These are phyloP conservation scores for Okamejei kenojei DNA, from an alignment of 2,797 vertebrate species.

Conservation along the genomic window DNA sequence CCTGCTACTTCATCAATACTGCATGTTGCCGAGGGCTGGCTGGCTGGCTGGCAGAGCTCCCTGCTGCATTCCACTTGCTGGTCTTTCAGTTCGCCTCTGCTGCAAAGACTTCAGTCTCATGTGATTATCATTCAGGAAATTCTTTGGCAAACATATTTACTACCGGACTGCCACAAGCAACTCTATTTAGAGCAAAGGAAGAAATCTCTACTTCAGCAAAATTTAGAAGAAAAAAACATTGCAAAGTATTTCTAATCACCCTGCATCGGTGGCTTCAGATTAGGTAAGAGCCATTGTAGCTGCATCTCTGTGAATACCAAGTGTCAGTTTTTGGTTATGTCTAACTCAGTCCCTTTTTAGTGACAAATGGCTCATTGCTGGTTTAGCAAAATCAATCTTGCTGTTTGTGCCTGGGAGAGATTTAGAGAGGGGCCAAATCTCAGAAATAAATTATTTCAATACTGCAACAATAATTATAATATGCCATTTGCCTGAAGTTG, in stretches of 20 bases:
- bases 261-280: background rate
- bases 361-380: background rate
- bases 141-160: slow-evolving; percentile 23
- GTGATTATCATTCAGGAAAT: slow-evolving; percentile 31
- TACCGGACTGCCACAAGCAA: slow-evolving; percentile 1
- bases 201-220: background rate
- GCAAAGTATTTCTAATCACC: background rate
- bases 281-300: background rate
- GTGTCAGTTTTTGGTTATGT: background rate
- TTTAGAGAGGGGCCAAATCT: background rate
- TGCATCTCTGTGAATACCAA: background rate
- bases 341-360: background rate
- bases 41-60: slow-evolving; percentile 48
- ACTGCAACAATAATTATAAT: background rate
- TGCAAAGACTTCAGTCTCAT: background rate
- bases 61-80: slow-evolving; percentile 10
- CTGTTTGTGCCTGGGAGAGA: background rate
- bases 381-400: background rate
- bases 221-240: background rate
- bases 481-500: background rate
- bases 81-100: background rate
- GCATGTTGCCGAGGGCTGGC: slow-evolving; percentile 66
- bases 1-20: slow-evolving; percentile 77
- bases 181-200: background rate
- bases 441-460: background rate